phyloP scores from a whole-genome alignment of 2,797 vertebrate species.

The Podarcis lilfordi region DNA sequence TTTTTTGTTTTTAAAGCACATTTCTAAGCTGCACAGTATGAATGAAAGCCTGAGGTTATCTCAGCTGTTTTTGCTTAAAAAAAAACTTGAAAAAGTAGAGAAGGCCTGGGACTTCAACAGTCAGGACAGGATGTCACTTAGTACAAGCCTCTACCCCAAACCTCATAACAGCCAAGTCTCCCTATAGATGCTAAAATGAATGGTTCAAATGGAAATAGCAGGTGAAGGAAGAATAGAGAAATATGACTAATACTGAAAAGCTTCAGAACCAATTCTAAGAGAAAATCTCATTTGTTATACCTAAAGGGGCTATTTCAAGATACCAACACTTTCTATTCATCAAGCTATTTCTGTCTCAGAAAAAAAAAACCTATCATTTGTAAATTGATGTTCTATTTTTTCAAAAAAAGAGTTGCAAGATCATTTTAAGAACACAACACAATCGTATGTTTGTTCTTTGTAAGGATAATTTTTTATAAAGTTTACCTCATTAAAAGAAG shows the following conservation, averaged over 20 bases:
- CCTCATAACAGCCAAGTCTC: not conserved
- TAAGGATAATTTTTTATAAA: not conserved
- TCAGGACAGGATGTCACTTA: not conserved
- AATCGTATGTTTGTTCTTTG: not conserved
- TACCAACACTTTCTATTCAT: not conserved
- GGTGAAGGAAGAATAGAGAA: not conserved
- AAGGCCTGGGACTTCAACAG: not conserved
- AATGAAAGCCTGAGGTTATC: not conserved
- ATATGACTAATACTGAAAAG: not conserved
- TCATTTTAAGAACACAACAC: not conserved
- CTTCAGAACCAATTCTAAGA: not conserved
- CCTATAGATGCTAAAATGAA: not conserved
- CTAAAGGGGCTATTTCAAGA: not conserved
- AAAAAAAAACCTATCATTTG: not conserved
- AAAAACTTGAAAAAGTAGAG: not conserved
- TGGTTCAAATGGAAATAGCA: not conserved
- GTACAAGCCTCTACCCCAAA: not conserved
- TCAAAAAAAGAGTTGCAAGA: not conserved
- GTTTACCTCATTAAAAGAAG: conserved; percentile 98
- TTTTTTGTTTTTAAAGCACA: not conserved
- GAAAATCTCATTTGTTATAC: not conserved
- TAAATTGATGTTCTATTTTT: not conserved
- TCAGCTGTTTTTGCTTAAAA: not conserved
- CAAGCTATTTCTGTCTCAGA: not conserved
- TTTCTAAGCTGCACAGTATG: not conserved